Percentiles rank a stretch among this genome's conserved stretches.
Conservation (phyloP, 23 tunicate genomes). For the Diplosoma virens region DNA sequence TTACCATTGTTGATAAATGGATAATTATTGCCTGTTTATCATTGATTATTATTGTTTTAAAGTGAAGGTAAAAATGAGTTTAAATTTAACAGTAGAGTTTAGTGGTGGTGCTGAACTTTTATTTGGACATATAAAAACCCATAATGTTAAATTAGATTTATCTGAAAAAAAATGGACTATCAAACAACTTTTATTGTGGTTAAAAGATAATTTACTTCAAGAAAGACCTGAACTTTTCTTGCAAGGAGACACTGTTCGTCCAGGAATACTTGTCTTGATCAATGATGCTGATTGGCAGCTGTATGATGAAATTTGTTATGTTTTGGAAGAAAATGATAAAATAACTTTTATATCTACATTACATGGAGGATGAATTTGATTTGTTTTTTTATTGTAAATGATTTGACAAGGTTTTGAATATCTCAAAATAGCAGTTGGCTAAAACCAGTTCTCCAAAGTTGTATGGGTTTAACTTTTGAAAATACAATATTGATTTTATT, state of each 20-base stretch:
- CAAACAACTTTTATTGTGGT: conserved; percentile 51
- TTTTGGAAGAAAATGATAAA: conserved; percentile 57
- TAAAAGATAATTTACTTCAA: conserved; percentile 80
- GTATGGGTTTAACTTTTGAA: too few relatives aligned
- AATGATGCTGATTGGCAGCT: conserved; percentile 97
- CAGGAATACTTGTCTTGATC: conserved; percentile 85
- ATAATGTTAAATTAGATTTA: conserved; percentile 32
- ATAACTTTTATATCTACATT: conserved; percentile 92
- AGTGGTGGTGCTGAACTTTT: conserved; percentile 96
- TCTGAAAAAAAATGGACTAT: conserved; percentile 50
- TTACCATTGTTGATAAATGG: too few relatives aligned
- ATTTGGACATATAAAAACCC: conserved; percentile 64
- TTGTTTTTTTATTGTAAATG: too few relatives aligned
- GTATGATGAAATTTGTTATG: conserved; percentile 49
- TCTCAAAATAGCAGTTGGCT: too few relatives aligned
- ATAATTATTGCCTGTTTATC: too few relatives aligned
- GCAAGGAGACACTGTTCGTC: conserved; percentile 79
- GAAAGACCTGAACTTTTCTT: conserved; percentile 78
- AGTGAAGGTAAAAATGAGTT: conserved; percentile 12
- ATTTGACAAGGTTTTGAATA: too few relatives aligned
- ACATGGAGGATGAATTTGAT: conserved; percentile 84
- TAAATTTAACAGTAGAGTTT: conserved; percentile 68
- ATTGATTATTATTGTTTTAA: too few relatives aligned
- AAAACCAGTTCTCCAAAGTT: too few relatives aligned
- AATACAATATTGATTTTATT: too few relatives aligned